Conservation (phyloP, 2,797 vertebrate genomes). For the Lepilemur septentrionalis region DNA sequence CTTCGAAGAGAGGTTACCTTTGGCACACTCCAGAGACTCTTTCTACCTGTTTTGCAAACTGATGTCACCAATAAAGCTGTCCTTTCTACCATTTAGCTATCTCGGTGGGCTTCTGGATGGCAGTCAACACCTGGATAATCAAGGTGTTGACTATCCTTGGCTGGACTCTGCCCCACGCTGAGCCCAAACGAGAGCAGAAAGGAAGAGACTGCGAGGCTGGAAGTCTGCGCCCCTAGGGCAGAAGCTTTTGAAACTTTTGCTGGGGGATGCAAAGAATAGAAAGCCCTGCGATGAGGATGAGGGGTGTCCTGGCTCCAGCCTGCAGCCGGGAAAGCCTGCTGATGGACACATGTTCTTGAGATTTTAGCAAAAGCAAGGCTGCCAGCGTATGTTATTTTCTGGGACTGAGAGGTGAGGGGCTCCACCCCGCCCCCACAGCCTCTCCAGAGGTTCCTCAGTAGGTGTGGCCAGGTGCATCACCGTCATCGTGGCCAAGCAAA, state of each 20-base stretch:
- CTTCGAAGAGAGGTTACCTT: neutral
- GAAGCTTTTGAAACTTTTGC: neutral
- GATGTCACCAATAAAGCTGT: neutral
- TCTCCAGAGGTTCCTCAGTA: no score
- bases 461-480: neutral
- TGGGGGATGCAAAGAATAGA: neutral
- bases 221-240: neutral
- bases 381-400: neutral
- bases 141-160: no score
- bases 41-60: neutral
- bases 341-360: neutral
- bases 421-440: no score
- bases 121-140: no score
- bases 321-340: neutral
- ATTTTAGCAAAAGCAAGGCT: neutral
- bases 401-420: no score
- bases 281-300: neutral
- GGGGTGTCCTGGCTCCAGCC: neutral
- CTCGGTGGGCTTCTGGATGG: neutral
- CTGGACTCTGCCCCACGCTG: no score
- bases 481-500: neutral
- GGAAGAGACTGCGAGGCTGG: neutral
- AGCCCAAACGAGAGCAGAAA: neutral
- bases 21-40: neutral
- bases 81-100: neutral